phyloP scores from a whole-genome alignment of 1,140 invertebrate genomes.

The Steinernema khuongi region DNA sequence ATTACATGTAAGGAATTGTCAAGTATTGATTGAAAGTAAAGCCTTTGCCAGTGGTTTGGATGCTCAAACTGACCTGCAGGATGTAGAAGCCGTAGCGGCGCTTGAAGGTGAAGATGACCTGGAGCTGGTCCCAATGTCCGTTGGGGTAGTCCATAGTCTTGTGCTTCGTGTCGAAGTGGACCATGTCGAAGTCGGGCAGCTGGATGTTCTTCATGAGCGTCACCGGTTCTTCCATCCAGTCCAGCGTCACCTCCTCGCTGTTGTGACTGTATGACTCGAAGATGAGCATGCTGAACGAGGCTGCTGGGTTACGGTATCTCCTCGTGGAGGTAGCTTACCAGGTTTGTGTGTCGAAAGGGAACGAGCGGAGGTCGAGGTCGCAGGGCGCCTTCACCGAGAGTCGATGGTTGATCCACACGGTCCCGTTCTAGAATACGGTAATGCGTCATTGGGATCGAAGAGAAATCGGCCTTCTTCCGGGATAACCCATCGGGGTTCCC shows the following conservation, averaged over 20 bases:
- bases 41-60: no score
- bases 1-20: no score
- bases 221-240: constrained; percentile 56
- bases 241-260: constrained; percentile 50
- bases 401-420: constrained; percentile 57
- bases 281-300: constrained; percentile 37
- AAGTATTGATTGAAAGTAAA: no score
- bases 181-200: constrained; percentile 56
- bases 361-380: constrained; percentile 49
- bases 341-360: constrained; percentile 55
- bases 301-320: not conserved
- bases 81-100: constrained; percentile 58
- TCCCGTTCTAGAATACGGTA: constrained; percentile 46
- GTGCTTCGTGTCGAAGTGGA: constrained; percentile 48
- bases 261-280: constrained; percentile 57
- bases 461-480: no score
- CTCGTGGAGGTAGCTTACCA: constrained; percentile 34
- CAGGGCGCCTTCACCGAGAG: constrained; percentile 56
- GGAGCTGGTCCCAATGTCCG: constrained; percentile 52
- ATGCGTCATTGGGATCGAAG: no score
- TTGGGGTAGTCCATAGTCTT: constrained; percentile 42
- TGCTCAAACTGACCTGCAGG: constrained; percentile 37
- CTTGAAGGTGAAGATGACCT: constrained; percentile 54
- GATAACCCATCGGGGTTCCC: no score
- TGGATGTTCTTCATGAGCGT: constrained; percentile 55